A percentile compares a stretch with the other conserved stretches of the same genome.
Conservation (phyloP, 1,140 invertebrate genomes). For the Drosophila malerkotliana region DNA sequence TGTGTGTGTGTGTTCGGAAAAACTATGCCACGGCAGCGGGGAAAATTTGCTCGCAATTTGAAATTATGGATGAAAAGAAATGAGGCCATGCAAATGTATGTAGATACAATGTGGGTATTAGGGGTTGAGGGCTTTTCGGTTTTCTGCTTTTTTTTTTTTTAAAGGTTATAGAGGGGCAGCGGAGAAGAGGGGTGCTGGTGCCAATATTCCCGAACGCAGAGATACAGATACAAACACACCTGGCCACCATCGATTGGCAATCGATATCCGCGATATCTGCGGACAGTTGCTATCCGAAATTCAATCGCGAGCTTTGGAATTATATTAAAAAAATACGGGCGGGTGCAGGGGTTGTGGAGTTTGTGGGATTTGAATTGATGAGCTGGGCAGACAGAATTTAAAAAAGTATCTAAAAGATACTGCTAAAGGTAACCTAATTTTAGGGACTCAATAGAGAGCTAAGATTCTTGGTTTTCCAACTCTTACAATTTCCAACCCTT, state of each 20-base stretch:
- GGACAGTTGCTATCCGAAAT: constrained; percentile 33
- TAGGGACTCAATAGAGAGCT: neutral
- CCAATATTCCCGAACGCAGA: constrained; percentile 23
- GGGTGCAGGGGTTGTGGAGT: neutral
- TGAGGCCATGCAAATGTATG: constrained; percentile 77
- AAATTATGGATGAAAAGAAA: constrained; percentile 70
- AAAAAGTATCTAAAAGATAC: neutral
- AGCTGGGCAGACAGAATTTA: neutral
- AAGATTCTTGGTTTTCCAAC: neutral
- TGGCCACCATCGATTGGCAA: constrained; percentile 33
- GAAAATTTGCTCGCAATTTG: constrained; percentile 78
- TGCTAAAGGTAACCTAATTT: neutral
- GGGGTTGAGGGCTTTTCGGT: constrained; percentile 20
- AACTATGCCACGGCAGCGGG: constrained; percentile 52
- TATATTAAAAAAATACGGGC: constrained; percentile 7
- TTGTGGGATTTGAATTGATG: constrained; percentile 13
- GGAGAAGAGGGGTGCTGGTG: constrained; percentile 21
- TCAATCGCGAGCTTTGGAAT: constrained; percentile 10
- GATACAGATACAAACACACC: constrained; percentile 18
- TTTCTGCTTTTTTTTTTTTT: neutral
- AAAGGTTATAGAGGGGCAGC: neutral
- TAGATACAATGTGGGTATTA: constrained; percentile 55
- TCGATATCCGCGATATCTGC: constrained; percentile 25
- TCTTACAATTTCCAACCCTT: constrained; percentile 24
- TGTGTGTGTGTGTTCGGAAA: constrained; percentile 44